Conservation (phyloP, 2,888 invertebrate genomes). For the Balanococcus diminutus region DNA sequence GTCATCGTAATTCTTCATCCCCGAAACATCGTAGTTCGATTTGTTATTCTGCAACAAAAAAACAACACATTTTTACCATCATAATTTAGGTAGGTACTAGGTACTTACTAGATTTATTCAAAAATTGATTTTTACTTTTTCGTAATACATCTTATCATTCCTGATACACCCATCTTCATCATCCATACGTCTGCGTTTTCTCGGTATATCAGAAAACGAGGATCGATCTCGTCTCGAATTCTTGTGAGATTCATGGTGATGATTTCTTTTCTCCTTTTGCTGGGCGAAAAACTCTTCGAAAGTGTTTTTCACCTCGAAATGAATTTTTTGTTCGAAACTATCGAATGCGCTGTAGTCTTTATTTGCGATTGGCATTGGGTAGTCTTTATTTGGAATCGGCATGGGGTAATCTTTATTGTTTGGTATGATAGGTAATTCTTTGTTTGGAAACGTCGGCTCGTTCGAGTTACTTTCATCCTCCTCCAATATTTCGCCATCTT, state of each 20-base stretch:
- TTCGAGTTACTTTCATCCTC: constrained; percentile 68
- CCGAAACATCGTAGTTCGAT: background rate
- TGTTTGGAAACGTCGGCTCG: constrained; percentile 26
- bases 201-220: constrained; percentile 24
- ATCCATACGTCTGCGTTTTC: constrained; percentile 38
- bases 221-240: constrained; percentile 33
- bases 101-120: background rate
- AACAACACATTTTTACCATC: background rate
- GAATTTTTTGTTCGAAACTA: constrained; percentile 29
- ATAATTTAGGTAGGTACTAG: too few species aligned
- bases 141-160: constrained; percentile 38
- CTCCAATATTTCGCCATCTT: constrained; percentile 85
- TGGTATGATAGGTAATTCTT: background rate
- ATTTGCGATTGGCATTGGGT: too few species aligned
- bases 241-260: constrained; percentile 44
- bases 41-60: background rate
- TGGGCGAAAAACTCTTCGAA: constrained; percentile 31
- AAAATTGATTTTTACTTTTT: constrained; percentile 19
- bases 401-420: constrained; percentile 14
- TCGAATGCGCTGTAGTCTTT: constrained; percentile 31
- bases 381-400: constrained; percentile 18
- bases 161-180: constrained; percentile 38
- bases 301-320: constrained; percentile 29
- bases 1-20: background rate
- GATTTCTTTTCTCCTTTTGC: constrained; percentile 27